Evolutionary conservation across 2,113 vertebrate species (phyloP).

Genomic region (Chionomys nivalis): DNA sequence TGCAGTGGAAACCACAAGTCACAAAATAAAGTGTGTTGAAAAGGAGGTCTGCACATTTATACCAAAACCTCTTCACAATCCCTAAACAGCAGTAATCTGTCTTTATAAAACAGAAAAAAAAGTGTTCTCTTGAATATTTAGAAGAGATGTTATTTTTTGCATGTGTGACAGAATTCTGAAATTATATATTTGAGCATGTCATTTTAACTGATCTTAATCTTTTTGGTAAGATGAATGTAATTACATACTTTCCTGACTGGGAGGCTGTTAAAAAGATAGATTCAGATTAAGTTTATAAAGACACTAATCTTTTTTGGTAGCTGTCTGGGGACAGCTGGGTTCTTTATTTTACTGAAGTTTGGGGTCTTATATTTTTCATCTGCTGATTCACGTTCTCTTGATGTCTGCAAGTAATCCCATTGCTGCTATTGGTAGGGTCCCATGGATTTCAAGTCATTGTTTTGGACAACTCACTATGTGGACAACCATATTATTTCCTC

Average conservation of each 20-base stretch:
- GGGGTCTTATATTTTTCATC: background rate
- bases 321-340: background rate
- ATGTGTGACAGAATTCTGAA: background rate
- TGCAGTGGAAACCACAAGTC: background rate
- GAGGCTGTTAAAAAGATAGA: background rate
- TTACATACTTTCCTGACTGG: background rate
- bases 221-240: slow-evolving; percentile 16
- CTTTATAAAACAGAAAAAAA: background rate
- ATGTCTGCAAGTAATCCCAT: background rate
- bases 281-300: slow-evolving; percentile 22
- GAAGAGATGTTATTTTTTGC: background rate
- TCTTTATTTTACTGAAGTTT: background rate
- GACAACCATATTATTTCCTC: background rate
- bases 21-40: background rate
- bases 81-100: background rate
- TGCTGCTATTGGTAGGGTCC: background rate
- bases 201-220: background rate
- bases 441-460: background rate
- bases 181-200: background rate
- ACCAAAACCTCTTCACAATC: background rate
- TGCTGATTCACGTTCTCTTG: background rate
- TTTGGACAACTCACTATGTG: background rate
- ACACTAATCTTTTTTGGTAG: background rate
- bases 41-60: background rate
- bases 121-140: background rate